A percentile compares a stretch with the other conserved stretches of the same genome.
Conservation (phyloP, 1,140 invertebrate genomes). For the Metopolophium dirhodum region DNA sequence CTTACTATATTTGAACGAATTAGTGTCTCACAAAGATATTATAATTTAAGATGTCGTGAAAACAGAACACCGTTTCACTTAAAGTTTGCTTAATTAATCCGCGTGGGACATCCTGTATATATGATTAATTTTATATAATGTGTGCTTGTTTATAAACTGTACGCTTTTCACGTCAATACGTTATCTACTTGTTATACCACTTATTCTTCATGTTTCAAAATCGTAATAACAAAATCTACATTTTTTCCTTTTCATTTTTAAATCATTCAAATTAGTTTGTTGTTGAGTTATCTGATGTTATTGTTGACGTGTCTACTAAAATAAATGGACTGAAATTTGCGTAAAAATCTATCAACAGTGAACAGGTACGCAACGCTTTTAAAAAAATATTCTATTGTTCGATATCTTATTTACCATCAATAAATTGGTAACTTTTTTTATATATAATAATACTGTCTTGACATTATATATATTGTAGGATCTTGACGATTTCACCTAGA, state of each 20-base stretch:
- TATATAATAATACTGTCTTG: neutral
- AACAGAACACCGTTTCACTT: neutral
- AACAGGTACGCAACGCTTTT: neutral
- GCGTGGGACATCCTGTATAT: neutral
- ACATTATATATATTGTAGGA: neutral
- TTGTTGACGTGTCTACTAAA: slow-evolving; percentile 34
- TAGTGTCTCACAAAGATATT: neutral
- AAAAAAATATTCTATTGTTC: slow-evolving; percentile 17
- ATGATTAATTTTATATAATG: neutral
- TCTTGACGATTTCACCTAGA: neutral
- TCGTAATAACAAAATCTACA: neutral
- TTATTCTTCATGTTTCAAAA: neutral
- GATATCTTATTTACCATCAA: neutral
- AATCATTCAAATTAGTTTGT: neutral
- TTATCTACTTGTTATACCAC: neutral
- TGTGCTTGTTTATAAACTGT: neutral
- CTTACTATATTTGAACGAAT: neutral
- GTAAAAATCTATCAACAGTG: neutral
- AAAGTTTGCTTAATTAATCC: neutral
- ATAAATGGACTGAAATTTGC: neutral
- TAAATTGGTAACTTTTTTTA: slow-evolving; percentile 3
- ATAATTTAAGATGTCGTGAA: neutral
- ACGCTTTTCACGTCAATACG: neutral
- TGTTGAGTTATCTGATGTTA: neutral
- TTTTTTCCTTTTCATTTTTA: neutral